Base-by-base conservation (phyloP, 2,113 vertebrate genomes). In the Callipepla squamata region DNA sequence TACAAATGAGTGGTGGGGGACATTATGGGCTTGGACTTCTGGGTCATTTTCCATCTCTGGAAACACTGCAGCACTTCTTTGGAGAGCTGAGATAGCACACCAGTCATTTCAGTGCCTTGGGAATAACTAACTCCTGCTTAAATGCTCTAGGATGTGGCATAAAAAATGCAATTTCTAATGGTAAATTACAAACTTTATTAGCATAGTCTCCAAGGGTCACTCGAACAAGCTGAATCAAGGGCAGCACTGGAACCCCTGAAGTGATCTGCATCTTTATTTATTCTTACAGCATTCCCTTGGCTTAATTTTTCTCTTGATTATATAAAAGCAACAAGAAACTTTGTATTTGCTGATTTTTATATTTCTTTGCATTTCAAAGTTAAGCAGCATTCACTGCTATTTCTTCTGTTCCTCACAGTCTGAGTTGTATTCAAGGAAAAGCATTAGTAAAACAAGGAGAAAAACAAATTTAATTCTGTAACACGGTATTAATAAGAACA, bases 161-260 rank as follows among this genome's bases (percentile, higher is more conserved):
- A 82, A 92, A 74, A 65, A 92, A 53, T 59, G 75, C 78, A 85
- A 80, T 82, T 74, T 85, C 81, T 80, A 76, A 78, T 0, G 0
- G 86, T 72, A 73, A 84, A 92, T 94, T 69, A n/a, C 20, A 8
- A 55, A 80, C 63, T 96, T 96, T 95, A 95, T 94, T 95, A 91
- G 91, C 8, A 21, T 36, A 30, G 34, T 82, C 75, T 92, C 84
- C 50, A 76, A 82, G 67, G 78, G 45, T 92, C 77, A 89, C 45
- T 87, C 36, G 79, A 91, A 82, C 50, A 74, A 19, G 50, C 67
- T 82, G 92, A 91, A 93, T 85, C 94, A 94, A 81, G 89, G 87
- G 74, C 36, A 74, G 32, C 7, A 23, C 20, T 63, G 48, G 48
- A 55, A 85, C 5, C 34, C 48, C 47, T 42, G 40, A 69, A 85